Base-by-base conservation (phyloP, 64 coral and sea anemone species). In the Porites lutea region DNA sequence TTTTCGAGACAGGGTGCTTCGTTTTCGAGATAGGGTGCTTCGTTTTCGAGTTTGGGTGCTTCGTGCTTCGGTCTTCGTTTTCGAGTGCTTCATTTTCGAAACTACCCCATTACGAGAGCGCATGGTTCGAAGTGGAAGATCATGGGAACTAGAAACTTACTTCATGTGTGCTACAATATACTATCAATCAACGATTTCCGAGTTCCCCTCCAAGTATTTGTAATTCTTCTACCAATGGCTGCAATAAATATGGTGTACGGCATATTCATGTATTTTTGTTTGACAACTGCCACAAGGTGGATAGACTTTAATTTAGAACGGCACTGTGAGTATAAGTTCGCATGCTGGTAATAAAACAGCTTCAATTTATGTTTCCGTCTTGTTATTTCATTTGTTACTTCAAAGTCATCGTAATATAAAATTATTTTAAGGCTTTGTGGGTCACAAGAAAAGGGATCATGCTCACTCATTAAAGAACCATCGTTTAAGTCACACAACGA, bases 141-240 rank as follows among this genome's bases (percentile, higher is more conserved):
- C 27, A 37, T 37, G 27, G 27, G 27, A 37, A 37, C 1, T 37
- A 37, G 27, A 37, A 37, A 37, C 27, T 0, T 37, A 37, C 27
- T 37, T 37, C 27, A 37, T 37, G 27, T 37, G 27, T 37, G 27
- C 27, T 37, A 37, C 27, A 37, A 37, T 37, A 37, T 37, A 37
- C 27, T 37, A 1, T 37, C 27, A 37, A 37, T 37, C 27, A 37
- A 37, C 27, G 18, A 52, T 72, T 23, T 2, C 84, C 84, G 2
- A 21, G 8, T 14, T 87, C 84, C 72, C 3, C 27, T 9, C 84
- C 84, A 54, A 87, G 66, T 16, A 27, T 12, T 6, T 72, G 6
- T 3, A 87, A 46, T 52, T 87, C 68, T 13, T 87, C 84, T 22
- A 87, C 22, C 59, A 79, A 65, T 23, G 37, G 54, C 22, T 27